Evolutionary conservation across 2,113 vertebrate species (phyloP).

Genomic region (Laticauda laticaudata): DNA sequence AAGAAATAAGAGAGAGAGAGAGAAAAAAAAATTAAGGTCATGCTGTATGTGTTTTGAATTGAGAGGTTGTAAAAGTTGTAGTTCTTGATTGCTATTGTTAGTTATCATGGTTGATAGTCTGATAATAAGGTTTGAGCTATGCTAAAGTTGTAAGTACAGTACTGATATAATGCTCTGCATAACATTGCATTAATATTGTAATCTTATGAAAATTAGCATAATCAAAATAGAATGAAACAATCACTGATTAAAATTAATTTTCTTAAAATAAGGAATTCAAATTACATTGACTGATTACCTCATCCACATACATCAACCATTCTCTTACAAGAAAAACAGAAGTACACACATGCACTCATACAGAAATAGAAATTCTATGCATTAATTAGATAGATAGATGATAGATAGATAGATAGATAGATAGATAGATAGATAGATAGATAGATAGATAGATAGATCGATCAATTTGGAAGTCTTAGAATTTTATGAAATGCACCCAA

Average conservation of each 20-base stretch:
- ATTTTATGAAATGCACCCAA: too few relatives aligned
- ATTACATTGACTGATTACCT: not conserved
- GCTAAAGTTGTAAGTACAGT: not conserved
- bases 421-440: too few relatives aligned
- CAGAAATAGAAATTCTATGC: not conserved
- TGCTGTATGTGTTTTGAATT: not conserved
- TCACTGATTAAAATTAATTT: not conserved
- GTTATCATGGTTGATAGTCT: not conserved
- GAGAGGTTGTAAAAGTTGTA: not conserved
- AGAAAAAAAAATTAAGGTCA: not conserved
- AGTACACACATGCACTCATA: not conserved
- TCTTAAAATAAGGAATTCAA: not conserved
- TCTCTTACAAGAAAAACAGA: not conserved
- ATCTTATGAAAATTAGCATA: not conserved
- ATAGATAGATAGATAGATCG: too few relatives aligned
- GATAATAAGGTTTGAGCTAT: not conserved
- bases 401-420: too few relatives aligned
- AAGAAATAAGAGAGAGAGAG: constrained; percentile 33
- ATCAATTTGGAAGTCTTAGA: too few relatives aligned
- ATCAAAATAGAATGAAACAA: constrained; percentile 5
- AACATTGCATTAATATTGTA: not conserved
- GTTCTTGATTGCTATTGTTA: not conserved
- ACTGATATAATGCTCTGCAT: not conserved
- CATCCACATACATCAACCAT: not conserved
- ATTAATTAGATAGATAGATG: not conserved